Evolutionary conservation across 2,888 invertebrate genomes (phyloP), one percentile per base, ranked within the genome.

Genomic region (Nemotelus pantherinus): DNA sequence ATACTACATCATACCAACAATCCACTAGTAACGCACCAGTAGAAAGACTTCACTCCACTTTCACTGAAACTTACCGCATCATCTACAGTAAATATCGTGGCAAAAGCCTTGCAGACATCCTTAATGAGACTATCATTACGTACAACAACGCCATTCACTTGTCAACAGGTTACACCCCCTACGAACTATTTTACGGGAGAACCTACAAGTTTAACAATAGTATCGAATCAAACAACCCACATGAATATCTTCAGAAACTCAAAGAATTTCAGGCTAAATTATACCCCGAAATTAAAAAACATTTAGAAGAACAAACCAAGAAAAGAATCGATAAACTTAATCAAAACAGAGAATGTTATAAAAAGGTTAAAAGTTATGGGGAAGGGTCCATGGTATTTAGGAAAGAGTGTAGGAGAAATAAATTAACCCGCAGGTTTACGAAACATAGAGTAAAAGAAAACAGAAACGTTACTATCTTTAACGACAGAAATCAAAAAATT

Each of bases 11-110:
- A 7, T 77, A 68, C 4, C 80, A 76, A 79, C 78, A 78, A 78
- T 80, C 65, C 4, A 79, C 41, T n/a, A 80, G 64, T 41, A 80
- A 77, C 67, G 78, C 76, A 5, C 81, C 72, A 71, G 80, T 77
- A 45, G 81, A 74, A 78, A 80, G 79, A 25, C 45, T 79, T 1
- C 77, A 79, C 44, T 80, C 79, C 3, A 79, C 78, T 4, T 9
- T 79, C 2, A 81, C 78, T 6, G 81, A 81, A 78, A 81, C 79
- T 3, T 81, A 78, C 39, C 39, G 80, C 25, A 76, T 80, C 44
- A 77, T 81, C 25, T 65, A 77, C 50, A 72, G 79, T 64, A 45
- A 77, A 0, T 74, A 77, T 53, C 76, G 77, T 9, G 64, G 63
- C 9, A 57, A 64, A 39, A 76, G 78, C 25, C 78, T 77, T 45